Evolutionary conservation across 2,797 vertebrate genomes (phyloP), one percentile per base, ranked within the genome.

Genomic region (Myotis findleyi): DNA sequence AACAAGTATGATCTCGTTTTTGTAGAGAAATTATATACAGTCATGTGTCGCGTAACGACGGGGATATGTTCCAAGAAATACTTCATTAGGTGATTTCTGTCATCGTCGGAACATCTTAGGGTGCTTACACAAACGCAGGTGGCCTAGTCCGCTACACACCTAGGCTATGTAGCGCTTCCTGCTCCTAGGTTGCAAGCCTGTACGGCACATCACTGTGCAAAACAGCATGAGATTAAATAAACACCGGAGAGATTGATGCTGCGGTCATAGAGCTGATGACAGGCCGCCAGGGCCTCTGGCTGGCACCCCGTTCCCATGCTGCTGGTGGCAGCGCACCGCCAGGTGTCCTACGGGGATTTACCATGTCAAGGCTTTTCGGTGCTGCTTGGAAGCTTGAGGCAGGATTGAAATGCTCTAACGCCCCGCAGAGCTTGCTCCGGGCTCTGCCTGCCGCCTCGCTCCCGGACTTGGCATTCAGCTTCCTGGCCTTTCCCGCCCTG

Each of bases 81-180:
- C 44, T n/a, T 33, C 59, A 9, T 47, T 9, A 23, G 80, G 80
- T 0, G 12, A 33, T 47, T 33, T 41, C 0, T 59, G 3, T 62
- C 6, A 0, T 44, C 0, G 33, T 13, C 1, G 6, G 59, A 16
- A 33, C 59, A 10, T 36, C 59, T 4, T 6, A 2, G 36, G 18
- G 38, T 23, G 38, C 79, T 17, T 10, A 1, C n/a, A 14, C 30
- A 25, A 21, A 36, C 44, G 30, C 21, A 9, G 20, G 62, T 1
- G 30, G 41, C 2, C 30, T 3, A 4, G 59, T 0, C 12, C 8
- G 17, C 57, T 5, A 3, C 59, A 3, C 18, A 4, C 12, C 20
- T 2, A 6, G 59, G 44, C 59, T 1, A 1, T 0, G 7, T 3
- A 1, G 20, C 5, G 18, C 30, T 20, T 64, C 4, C 17, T 1